phyloP scores from a whole-genome alignment of 2,113 vertebrate species.

The Puntigrus tetrazona region DNA sequence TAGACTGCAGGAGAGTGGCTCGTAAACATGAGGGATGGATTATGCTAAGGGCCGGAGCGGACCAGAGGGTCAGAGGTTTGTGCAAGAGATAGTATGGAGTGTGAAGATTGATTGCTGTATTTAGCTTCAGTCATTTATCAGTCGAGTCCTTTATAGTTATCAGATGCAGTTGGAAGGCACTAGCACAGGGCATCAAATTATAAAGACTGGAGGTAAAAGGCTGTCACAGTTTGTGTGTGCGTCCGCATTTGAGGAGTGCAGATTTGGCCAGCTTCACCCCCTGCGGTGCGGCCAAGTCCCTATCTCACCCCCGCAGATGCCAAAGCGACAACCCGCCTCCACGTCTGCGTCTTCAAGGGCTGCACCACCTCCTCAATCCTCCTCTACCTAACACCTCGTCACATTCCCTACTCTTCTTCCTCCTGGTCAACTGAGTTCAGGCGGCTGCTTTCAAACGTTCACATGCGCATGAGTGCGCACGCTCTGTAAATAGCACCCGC shows the following conservation, averaged over 20 bases:
- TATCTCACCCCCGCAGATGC: slow-evolving; percentile 23
- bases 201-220: slow-evolving; percentile 12
- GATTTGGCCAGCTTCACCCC: slow-evolving; percentile 36
- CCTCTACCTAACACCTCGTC: slow-evolving; percentile 4
- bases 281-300: slow-evolving; percentile 26
- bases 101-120: slow-evolving; percentile 31
- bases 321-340: slow-evolving; percentile 23
- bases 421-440: not conserved
- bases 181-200: slow-evolving; percentile 16
- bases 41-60: slow-evolving; percentile 45
- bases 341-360: slow-evolving; percentile 23
- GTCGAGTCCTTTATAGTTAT: slow-evolving; percentile 27
- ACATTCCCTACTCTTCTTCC: not conserved
- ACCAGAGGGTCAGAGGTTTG: slow-evolving; percentile 55
- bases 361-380: slow-evolving; percentile 53
- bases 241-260: slow-evolving; percentile 6
- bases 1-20: slow-evolving; percentile 68
- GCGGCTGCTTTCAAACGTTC: not conserved
- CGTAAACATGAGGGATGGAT: slow-evolving; percentile 63
- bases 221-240: slow-evolving; percentile 13
- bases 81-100: slow-evolving; percentile 36
- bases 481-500: not conserved
- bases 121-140: slow-evolving; percentile 28
- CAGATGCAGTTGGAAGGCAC: slow-evolving; percentile 26
- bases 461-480: not conserved